phyloP scores from a whole-genome alignment of 2,797 vertebrate genomes.

The Moxostoma hubbsi region DNA sequence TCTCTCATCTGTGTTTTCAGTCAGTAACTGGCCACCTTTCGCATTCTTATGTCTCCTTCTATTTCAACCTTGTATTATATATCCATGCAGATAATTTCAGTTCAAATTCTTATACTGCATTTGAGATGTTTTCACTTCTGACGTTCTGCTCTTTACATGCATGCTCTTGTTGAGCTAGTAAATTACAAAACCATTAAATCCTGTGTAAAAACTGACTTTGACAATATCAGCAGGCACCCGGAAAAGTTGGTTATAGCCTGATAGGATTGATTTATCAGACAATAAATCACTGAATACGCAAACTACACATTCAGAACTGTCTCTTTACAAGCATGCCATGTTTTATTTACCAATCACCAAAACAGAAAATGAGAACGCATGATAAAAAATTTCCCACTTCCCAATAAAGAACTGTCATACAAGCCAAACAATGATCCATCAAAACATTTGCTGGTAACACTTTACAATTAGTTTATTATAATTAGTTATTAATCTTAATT shows the following conservation, averaged over 20 bases:
- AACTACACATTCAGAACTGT: not conserved
- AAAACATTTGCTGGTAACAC: too few species aligned
- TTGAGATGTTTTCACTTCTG: not conserved
- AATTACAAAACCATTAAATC: not conserved
- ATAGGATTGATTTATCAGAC: not conserved
- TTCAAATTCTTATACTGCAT: not conserved
- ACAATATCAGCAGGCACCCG: not conserved
- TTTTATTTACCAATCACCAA: not conserved
- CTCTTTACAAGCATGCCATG: not conserved
- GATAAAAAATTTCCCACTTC: conserved; percentile 56
- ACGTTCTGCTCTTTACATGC: too few species aligned
- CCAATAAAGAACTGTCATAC: too few species aligned
- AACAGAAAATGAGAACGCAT: not conserved
- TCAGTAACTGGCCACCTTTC: too few species aligned
- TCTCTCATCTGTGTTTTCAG: too few species aligned
- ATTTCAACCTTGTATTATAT: not conserved
- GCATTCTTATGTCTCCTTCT: too few species aligned
- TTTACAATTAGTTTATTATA: too few species aligned
- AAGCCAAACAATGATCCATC: too few species aligned
- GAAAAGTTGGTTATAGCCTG: not conserved
- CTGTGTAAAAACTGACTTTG: not conserved
- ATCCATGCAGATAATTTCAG: not conserved
- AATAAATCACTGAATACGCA: not conserved
- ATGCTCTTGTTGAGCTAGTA: too few species aligned
- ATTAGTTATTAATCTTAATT: too few species aligned